Conservation (phyloP, 2,113 vertebrate genomes). For the Lonchura striata region DNA sequence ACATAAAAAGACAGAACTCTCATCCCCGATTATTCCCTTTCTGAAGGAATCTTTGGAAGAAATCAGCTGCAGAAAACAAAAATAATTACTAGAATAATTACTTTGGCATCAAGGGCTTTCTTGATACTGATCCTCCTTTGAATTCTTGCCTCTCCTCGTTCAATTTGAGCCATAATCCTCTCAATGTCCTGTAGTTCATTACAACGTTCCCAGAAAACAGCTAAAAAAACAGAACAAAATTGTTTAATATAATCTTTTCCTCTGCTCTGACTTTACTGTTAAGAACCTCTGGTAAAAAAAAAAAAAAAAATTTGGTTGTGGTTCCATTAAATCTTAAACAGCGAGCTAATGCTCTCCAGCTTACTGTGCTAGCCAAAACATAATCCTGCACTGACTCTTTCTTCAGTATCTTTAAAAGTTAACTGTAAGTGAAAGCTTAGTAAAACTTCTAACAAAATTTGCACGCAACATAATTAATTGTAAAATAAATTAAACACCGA, state of each 20-base stretch:
- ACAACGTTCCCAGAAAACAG: constrained; percentile 90
- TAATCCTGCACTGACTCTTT: background rate
- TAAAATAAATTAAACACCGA: background rate
- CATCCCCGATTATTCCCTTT: background rate
- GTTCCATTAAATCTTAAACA: background rate
- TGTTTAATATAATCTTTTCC: background rate
- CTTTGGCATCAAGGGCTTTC: constrained; percentile 89
- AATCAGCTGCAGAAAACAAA: background rate
- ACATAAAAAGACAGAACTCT: background rate
- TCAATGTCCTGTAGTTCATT: constrained; percentile 91
- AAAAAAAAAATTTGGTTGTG: background rate
- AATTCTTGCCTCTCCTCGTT: constrained; percentile 88
- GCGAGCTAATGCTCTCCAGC: background rate
- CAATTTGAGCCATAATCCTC: constrained; percentile 90
- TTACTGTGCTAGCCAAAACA: background rate
- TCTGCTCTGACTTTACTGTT: background rate
- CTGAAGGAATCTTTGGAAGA: background rate
- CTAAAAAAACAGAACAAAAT: constrained; percentile 67
- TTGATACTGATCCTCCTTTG: constrained; percentile 90
- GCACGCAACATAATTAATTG: background rate
- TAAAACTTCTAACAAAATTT: background rate
- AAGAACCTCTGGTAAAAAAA: background rate
- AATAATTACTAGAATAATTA: constrained; percentile 38
- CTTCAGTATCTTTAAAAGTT: background rate
- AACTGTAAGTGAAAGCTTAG: background rate